These are phyloP conservation scores for Thereva nobilitata DNA, from an alignment of 2,888 invertebrate species.

Conservation along the genomic window DNA sequence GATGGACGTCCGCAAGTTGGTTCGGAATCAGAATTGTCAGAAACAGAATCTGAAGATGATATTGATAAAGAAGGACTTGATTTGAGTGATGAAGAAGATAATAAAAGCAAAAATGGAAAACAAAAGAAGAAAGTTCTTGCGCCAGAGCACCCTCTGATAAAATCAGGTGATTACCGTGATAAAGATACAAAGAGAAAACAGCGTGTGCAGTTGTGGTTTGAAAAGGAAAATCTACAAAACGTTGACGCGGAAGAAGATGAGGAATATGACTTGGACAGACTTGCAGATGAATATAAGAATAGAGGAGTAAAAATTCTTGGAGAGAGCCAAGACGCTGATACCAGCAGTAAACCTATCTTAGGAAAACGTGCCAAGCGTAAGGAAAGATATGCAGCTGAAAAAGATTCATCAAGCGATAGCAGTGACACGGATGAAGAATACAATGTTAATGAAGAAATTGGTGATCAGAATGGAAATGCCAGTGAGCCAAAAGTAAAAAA, in stretches of 20 bases:
- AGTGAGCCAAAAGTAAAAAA: constrained; percentile 59
- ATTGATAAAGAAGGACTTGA: constrained; percentile 59
- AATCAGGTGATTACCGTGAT: constrained; percentile 77
- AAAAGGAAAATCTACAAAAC: constrained; percentile 80
- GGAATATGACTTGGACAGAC: constrained; percentile 81
- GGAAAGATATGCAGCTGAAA: constrained; percentile 37
- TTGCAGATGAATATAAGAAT: constrained; percentile 71
- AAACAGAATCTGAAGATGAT: constrained; percentile 51
- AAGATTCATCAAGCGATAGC: constrained; percentile 21
- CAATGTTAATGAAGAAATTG: constrained; percentile 44
- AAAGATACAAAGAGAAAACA: constrained; percentile 72
- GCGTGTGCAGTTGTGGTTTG: constrained; percentile 86
- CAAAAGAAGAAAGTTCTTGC: constrained; percentile 51
- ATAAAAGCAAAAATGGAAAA: constrained; percentile 42
- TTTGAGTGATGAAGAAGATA: constrained; percentile 68
- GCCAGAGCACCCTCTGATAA: constrained; percentile 71
- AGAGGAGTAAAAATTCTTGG: constrained; percentile 65
- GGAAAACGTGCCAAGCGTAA: constrained; percentile 56
- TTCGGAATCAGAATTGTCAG: constrained; percentile 46
- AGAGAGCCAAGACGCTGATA: constrained; percentile 39
- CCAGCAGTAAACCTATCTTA: constrained; percentile 40
- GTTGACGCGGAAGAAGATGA: constrained; percentile 83
- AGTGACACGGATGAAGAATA: constrained; percentile 49
- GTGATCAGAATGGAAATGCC: constrained; percentile 21
- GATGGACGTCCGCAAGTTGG: constrained; percentile 59